These are phyloP conservation scores for Heliothis subflexa DNA, from an alignment of 1,140 invertebrate genomes.

Conservation along the genomic window DNA sequence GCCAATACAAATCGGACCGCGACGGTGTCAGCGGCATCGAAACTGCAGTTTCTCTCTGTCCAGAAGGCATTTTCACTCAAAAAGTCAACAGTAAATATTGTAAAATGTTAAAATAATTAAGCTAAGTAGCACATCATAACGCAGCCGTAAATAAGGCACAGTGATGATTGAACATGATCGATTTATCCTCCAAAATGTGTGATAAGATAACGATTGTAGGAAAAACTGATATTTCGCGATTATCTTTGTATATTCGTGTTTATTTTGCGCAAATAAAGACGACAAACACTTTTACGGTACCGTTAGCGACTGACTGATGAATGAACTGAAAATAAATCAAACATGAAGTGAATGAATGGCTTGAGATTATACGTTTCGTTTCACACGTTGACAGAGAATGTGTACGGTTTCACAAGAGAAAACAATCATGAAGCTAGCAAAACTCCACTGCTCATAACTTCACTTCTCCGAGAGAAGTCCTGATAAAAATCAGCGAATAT, in stretches of 20 bases:
- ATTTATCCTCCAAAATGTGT: constrained; percentile 59
- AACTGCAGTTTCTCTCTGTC: constrained; percentile 74
- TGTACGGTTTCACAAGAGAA: no score
- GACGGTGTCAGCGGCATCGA: constrained; percentile 81
- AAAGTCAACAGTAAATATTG: constrained; percentile 54
- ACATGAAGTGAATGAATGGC: constrained; percentile 7
- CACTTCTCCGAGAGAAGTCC: no score
- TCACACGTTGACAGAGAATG: no score
- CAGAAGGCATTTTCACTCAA: constrained; percentile 74
- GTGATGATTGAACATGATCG: constrained; percentile 65
- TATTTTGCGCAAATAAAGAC: constrained; percentile 39
- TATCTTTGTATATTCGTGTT: constrained; percentile 45
- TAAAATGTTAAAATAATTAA: constrained; percentile 54
- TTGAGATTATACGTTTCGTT: constrained; percentile 6
- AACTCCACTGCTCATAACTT: no score
- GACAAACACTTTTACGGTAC: constrained; percentile 38
- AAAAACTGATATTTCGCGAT: constrained; percentile 44
- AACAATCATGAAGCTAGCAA: no score
- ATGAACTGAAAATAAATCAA: no score
- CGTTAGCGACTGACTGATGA: constrained; percentile 49
- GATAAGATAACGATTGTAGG: constrained; percentile 70
- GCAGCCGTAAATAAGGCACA: constrained; percentile 52
- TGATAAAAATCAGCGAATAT: no score
- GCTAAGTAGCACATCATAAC: constrained; percentile 61
- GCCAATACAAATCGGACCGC: constrained; percentile 80